phyloP scores from a whole-genome alignment of 2,888 invertebrate species.

The Poecilus cupreus region DNA sequence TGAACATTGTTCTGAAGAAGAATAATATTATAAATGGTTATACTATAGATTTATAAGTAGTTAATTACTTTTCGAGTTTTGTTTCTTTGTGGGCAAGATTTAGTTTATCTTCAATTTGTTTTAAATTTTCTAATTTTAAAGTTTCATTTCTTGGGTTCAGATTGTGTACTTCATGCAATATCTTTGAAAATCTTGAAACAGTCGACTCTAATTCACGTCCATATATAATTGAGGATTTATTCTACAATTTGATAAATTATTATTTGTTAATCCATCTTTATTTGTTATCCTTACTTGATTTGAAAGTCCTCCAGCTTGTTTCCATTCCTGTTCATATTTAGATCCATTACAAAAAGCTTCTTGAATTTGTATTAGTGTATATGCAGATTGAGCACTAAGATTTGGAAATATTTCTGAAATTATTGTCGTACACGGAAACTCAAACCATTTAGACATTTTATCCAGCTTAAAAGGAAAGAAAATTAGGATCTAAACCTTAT shows the following conservation, averaged over 20 bases:
- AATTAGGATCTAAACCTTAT: neutral
- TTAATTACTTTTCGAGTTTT: slow-evolving; percentile 15
- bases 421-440: slow-evolving; percentile 20
- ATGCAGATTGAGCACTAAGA: slow-evolving; percentile 60
- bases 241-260: neutral
- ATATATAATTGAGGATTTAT: neutral
- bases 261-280: neutral
- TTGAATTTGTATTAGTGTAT: slow-evolving; percentile 73
- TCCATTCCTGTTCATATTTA: slow-evolving; percentile 73
- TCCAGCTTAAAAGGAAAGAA: slow-evolving; percentile 16
- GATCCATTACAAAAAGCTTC: slow-evolving; percentile 72
- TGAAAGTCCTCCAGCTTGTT: neutral
- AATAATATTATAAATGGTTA: neutral
- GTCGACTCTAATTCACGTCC: neutral
- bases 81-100: neutral
- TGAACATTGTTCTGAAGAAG: slow-evolving; percentile 14
- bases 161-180: slow-evolving; percentile 9
- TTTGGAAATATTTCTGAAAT: slow-evolving; percentile 35
- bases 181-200: neutral
- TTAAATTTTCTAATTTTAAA: neutral
- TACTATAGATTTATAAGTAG: neutral
- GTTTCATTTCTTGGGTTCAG: neutral
- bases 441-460: slow-evolving; percentile 22
- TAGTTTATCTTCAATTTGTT: slow-evolving; percentile 14
- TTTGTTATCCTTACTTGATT: neutral